Percentiles rank a stretch among this genome's conserved stretches.
These are phyloP conservation scores for Schizotus pectinicornis DNA, from an alignment of 2,888 invertebrate genomes.

Conservation along the genomic window DNA sequence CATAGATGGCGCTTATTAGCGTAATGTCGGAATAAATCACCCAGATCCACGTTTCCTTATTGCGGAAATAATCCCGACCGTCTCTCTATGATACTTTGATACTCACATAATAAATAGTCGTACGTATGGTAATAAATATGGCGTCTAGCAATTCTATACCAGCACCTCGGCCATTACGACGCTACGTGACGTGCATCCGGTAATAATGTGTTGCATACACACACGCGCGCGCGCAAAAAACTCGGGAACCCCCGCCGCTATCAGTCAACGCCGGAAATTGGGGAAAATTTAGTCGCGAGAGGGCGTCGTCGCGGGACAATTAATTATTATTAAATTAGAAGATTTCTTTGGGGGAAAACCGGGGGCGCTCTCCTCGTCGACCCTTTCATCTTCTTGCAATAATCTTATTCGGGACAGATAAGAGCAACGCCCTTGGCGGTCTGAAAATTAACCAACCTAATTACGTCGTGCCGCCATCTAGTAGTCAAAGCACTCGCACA, in stretches of 20 bases:
- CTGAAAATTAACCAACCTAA: conserved; percentile 7
- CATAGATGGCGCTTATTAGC: conserved; percentile 18
- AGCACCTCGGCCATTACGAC: conserved; percentile 14
- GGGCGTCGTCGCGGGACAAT: conserved; percentile 6
- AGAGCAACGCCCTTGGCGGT: conserved; percentile 13
- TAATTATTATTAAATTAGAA: conserved; percentile 7
- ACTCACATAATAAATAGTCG: conserved; percentile 10
- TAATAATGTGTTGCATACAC: conserved; percentile 19
- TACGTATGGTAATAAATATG: conserved; percentile 24
- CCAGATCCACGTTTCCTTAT: conserved; percentile 12
- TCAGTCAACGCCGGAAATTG: too few species aligned
- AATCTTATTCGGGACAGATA: conserved; percentile 12
- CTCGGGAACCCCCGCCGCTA: too few species aligned
- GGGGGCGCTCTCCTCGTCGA: background rate
- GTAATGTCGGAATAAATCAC: conserved; percentile 16
- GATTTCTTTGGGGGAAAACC: background rate
- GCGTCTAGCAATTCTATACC: conserved; percentile 24
- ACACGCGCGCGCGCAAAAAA: background rate
- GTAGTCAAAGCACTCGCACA: background rate
- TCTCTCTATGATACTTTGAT: conserved; percentile 18
- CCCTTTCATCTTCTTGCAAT: conserved; percentile 12
- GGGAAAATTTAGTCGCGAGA: too few species aligned
- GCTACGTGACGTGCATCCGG: conserved; percentile 22
- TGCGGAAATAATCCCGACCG: conserved; percentile 22
- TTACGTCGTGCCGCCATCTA: conserved; percentile 6